A percentile compares a stretch with the other conserved stretches of the same genome.
Conservation (phyloP, 1,140 invertebrate genomes). For the Cotesia typhae region DNA sequence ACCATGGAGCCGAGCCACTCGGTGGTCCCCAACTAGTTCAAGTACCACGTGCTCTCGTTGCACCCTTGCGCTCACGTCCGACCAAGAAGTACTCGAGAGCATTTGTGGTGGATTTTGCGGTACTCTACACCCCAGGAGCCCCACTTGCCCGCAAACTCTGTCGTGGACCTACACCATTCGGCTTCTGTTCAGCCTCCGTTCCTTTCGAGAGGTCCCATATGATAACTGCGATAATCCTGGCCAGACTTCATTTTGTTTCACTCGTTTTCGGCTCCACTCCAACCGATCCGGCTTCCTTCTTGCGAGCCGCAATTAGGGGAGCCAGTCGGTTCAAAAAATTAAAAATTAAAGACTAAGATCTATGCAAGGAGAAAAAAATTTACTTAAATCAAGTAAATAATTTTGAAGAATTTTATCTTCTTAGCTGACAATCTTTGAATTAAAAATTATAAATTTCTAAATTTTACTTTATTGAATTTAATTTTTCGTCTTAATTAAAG, state of each 20-base stretch:
- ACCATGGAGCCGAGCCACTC: slow-evolving; percentile 41
- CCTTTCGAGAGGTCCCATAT: slow-evolving; percentile 59
- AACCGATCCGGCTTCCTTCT: neutral
- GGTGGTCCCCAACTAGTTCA: slow-evolving; percentile 63
- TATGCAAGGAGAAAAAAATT: neutral
- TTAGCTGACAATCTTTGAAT: no score
- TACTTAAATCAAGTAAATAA: no score
- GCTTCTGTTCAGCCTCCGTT: slow-evolving; percentile 20
- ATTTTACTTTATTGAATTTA: no score
- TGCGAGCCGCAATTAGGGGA: no score
- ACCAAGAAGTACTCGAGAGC: slow-evolving; percentile 62
- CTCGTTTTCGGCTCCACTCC: slow-evolving; percentile 36
- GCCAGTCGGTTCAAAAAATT: no score
- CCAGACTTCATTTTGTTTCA: slow-evolving; percentile 37
- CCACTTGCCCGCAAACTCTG: slow-evolving; percentile 53
- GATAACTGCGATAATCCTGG: slow-evolving; percentile 62
- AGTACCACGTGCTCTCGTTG: slow-evolving; percentile 59
- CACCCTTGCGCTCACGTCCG: slow-evolving; percentile 63
- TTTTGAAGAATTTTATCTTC: no score
- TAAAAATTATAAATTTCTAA: no score
- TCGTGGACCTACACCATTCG: slow-evolving; percentile 42
- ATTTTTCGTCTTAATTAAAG: no score
- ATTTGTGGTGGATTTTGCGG: slow-evolving; percentile 64
- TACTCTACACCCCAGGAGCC: slow-evolving; percentile 55
- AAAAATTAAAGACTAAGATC: neutral